phyloP scores from a whole-genome alignment of 2,113 vertebrate genomes.

The Dasypus novemcinctus region DNA sequence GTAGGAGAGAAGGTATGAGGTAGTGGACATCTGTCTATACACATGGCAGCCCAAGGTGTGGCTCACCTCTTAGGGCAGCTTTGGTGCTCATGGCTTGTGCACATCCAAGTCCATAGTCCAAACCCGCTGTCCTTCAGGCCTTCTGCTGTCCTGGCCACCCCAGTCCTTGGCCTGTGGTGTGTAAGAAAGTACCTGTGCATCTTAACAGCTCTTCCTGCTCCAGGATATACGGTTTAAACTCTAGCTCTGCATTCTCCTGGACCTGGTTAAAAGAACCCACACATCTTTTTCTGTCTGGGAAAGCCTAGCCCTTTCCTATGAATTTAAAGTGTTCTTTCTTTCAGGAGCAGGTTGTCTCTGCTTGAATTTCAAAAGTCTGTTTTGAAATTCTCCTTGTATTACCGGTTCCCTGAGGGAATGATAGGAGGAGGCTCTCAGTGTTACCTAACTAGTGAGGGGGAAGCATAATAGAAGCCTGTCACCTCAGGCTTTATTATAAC shows the following conservation, averaged over 20 bases:
- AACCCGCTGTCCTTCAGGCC: neutral
- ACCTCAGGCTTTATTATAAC: neutral
- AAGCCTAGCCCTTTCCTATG: neutral
- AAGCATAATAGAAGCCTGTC: neutral
- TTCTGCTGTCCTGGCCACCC: neutral
- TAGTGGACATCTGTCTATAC: neutral
- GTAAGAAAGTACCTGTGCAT: neutral
- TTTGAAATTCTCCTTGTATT: slow-evolving; percentile 34
- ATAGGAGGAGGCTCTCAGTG: neutral
- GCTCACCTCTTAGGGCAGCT: neutral
- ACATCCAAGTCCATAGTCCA: no score
- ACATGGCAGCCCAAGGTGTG: rapidly evolving
- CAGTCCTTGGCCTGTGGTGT: neutral
- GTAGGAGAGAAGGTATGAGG: neutral
- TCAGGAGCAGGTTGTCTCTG: slow-evolving; percentile 14
- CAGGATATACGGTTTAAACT: neutral
- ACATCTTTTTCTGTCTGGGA: neutral
- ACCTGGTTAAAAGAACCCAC: neutral
- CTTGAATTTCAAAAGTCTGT: slow-evolving; percentile 42
- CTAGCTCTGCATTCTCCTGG: neutral
- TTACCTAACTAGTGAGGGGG: neutral
- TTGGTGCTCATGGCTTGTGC: neutral
- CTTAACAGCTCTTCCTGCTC: neutral
- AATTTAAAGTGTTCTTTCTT: slow-evolving; percentile 23
- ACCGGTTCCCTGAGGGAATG: slow-evolving; percentile 12